Evolutionary conservation across 2,113 vertebrate species (phyloP).

Genomic region (Cyphomyrus discorhynchus): DNA sequence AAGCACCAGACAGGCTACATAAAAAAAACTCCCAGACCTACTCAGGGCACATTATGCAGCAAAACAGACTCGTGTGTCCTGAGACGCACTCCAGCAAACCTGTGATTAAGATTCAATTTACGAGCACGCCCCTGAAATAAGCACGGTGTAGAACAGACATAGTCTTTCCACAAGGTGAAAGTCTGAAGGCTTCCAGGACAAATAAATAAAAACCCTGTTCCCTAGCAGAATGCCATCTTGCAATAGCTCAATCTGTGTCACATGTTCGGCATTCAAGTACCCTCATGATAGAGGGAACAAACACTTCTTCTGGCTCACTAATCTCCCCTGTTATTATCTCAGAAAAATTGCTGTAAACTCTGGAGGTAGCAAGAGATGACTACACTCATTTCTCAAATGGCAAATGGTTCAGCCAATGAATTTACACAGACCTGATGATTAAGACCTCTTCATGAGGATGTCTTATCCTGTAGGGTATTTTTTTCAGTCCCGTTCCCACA

Average conservation of each 20-base stretch:
- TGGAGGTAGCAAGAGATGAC: not conserved
- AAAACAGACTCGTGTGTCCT: slow-evolving; percentile 40
- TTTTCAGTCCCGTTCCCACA: not conserved
- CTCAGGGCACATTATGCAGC: slow-evolving; percentile 46
- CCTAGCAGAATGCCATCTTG: not conserved
- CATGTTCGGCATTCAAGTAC: not conserved
- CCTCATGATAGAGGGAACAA: not conserved
- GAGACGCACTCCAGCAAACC: slow-evolving; percentile 45
- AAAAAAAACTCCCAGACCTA: slow-evolving; percentile 35
- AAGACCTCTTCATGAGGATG: too few relatives aligned
- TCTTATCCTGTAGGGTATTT: not conserved
- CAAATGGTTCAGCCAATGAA: not conserved
- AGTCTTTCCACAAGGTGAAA: slow-evolving; percentile 4
- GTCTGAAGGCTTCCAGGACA: not conserved
- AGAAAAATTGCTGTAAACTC: not conserved
- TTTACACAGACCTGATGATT: not conserved
- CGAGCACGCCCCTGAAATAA: slow-evolving; percentile 17
- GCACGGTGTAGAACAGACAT: slow-evolving; percentile 10
- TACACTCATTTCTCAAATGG: not conserved
- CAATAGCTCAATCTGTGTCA: not conserved
- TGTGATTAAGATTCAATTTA: slow-evolving; percentile 34
- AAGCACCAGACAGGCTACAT: not conserved
- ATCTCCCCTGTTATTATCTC: not conserved
- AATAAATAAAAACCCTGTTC: not conserved
- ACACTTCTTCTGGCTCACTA: not conserved